A percentile compares a stretch with the other conserved stretches of the same genome.
phyloP scores from a whole-genome alignment of 2,888 invertebrate species.

The Drosophila formosana region DNA sequence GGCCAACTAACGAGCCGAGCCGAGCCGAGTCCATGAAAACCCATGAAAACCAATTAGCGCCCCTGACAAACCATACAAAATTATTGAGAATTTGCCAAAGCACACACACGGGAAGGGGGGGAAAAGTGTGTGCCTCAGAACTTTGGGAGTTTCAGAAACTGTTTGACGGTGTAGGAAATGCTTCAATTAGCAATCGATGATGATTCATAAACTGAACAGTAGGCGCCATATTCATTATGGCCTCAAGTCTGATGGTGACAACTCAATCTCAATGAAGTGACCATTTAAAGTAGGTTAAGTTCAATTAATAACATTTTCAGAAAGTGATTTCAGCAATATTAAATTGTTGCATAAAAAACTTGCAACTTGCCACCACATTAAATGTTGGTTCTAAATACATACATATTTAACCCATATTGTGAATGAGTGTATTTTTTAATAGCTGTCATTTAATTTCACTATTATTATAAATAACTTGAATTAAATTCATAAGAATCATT shows the following conservation, averaged over 20 bases:
- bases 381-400: too few species aligned
- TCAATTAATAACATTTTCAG: neutral
- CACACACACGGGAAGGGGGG: neutral
- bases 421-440: too few species aligned
- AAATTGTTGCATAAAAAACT: too few species aligned
- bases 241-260: neutral
- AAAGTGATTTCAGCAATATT: too few species aligned
- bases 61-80: conserved; percentile 30
- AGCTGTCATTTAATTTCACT: too few species aligned
- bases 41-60: conserved; percentile 60
- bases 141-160: conserved; percentile 9
- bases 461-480: too few species aligned
- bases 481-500: too few species aligned
- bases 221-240: neutral
- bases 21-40: conserved; percentile 4
- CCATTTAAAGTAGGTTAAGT: neutral
- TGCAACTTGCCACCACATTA: too few species aligned
- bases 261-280: neutral
- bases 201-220: conserved; percentile 16
- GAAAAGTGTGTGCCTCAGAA: neutral
- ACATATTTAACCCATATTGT: too few species aligned
- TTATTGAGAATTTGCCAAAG: conserved; percentile 17
- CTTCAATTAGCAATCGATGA: conserved; percentile 25
- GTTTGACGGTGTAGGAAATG: neutral
- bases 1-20: conserved; percentile 54